Conservation (phyloP, 2,888 invertebrate genomes). For the Ophion costatus region DNA sequence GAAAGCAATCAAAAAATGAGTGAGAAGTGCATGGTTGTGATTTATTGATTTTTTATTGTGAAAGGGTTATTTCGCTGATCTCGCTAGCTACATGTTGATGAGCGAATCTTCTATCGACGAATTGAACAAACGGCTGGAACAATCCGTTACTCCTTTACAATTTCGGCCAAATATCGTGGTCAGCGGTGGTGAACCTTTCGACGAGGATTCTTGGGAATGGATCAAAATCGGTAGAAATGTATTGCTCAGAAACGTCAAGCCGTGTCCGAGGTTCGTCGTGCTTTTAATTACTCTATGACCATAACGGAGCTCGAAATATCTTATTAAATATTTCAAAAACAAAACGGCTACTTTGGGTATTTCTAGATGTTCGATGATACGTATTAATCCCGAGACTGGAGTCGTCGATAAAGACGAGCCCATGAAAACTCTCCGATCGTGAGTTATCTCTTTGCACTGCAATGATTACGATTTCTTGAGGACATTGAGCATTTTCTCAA, state of each 20-base stretch:
- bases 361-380: constrained; percentile 82
- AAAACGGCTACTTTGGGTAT: neutral
- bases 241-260: constrained; percentile 85
- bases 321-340: neutral
- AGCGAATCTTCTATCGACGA: constrained; percentile 85
- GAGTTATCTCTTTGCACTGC: constrained; percentile 63
- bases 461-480: neutral
- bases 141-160: constrained; percentile 82
- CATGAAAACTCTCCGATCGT: constrained; percentile 85
- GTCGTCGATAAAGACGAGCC: constrained; percentile 84
- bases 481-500: neutral
- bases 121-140: constrained; percentile 83
- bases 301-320: neutral
- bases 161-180: constrained; percentile 86
- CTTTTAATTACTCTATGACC: neutral
- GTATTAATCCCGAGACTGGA: constrained; percentile 84
- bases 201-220: constrained; percentile 86
- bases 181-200: constrained; percentile 83
- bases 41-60: constrained; percentile 56
- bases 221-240: constrained; percentile 85
- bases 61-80: constrained; percentile 85
- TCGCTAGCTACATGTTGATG: constrained; percentile 85
- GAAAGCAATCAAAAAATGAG: neutral
- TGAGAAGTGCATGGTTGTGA: neutral
- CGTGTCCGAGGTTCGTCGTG: constrained; percentile 84